These are phyloP conservation scores for Xestoiulus laeticollis DNA, from an alignment of 2,888 invertebrate species.

Conservation along the genomic window DNA sequence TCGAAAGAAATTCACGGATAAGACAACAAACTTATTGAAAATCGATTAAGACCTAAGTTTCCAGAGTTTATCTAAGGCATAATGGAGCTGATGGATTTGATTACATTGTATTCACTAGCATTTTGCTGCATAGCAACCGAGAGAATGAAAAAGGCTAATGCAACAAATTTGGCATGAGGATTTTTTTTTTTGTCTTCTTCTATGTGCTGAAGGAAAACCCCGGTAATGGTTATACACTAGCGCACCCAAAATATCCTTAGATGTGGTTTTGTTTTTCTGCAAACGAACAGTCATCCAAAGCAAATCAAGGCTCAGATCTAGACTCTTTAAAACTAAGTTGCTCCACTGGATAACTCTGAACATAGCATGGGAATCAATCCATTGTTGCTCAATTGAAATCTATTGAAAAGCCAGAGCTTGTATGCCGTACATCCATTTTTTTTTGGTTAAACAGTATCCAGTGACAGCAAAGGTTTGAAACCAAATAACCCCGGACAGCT, in stretches of 20 bases:
- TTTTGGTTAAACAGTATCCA: conserved; percentile 20
- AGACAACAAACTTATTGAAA: conserved; percentile 10
- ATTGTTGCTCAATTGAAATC: conserved; percentile 13
- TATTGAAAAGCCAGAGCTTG: conserved; percentile 15
- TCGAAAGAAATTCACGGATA: conserved; percentile 14
- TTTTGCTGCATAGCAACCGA: conserved; percentile 26
- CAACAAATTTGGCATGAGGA: not conserved
- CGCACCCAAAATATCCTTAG: not conserved
- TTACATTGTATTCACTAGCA: conserved; percentile 11
- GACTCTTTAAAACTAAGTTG: not conserved
- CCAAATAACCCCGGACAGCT: conserved; percentile 12
- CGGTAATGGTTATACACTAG: conserved; percentile 10
- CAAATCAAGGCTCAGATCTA: not conserved
- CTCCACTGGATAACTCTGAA: not conserved
- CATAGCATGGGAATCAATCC: conserved; percentile 1
- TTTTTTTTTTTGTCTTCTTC: not conserved
- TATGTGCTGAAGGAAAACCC: conserved; percentile 1
- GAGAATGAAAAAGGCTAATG: conserved; percentile 12
- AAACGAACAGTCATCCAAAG: not conserved
- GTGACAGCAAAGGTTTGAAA: conserved; percentile 12
- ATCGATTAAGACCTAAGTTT: conserved; percentile 20
- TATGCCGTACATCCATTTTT: not conserved
- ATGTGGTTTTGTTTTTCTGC: not conserved
- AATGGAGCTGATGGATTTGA: conserved; percentile 26
- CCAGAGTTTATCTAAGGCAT: conserved; percentile 26